phyloP scores from a whole-genome alignment of 2,888 invertebrate genomes.

The Ryuthela nishihirai region DNA sequence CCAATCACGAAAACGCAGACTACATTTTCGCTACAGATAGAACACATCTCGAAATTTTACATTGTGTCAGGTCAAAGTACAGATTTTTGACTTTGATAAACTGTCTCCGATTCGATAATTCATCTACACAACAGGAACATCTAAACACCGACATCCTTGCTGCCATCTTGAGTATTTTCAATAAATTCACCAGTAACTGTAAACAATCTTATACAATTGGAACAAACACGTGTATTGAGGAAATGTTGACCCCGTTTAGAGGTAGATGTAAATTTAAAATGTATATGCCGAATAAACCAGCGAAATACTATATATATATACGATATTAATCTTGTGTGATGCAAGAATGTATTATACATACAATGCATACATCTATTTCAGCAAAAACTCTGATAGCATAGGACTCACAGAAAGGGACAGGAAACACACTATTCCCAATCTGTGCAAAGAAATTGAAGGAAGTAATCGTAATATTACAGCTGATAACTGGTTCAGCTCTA shows the following conservation, averaged over 20 bases:
- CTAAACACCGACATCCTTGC: too few species aligned
- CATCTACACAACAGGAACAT: too few species aligned
- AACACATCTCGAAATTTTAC: too few species aligned
- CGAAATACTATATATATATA: conserved; percentile 49
- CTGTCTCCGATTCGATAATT: too few species aligned
- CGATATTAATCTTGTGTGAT: conserved; percentile 47
- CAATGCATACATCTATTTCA: conserved; percentile 9
- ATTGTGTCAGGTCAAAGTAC: too few species aligned
- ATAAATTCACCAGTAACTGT: conserved; percentile 42
- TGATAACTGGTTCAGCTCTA: conserved; percentile 12
- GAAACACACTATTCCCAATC: conserved; percentile 1
- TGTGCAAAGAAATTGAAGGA: background rate
- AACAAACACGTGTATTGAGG: conserved; percentile 44
- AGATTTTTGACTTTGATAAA: too few species aligned
- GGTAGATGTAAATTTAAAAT: conserved; percentile 43
- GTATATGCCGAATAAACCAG: conserved; percentile 46
- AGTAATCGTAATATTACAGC: conserved; percentile 7
- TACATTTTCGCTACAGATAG: too few species aligned
- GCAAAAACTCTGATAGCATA: conserved; percentile 6
- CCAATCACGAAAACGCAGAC: too few species aligned
- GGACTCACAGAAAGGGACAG: background rate
- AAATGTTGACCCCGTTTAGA: conserved; percentile 44
- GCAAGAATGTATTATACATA: conserved; percentile 27
- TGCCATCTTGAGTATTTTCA: too few species aligned
- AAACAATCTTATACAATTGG: conserved; percentile 36